Percentiles rank a stretch among this genome's conserved stretches.
Evolutionary conservation across 2,113 vertebrate genomes (phyloP).

Genomic region (Tetrax tetrax): DNA sequence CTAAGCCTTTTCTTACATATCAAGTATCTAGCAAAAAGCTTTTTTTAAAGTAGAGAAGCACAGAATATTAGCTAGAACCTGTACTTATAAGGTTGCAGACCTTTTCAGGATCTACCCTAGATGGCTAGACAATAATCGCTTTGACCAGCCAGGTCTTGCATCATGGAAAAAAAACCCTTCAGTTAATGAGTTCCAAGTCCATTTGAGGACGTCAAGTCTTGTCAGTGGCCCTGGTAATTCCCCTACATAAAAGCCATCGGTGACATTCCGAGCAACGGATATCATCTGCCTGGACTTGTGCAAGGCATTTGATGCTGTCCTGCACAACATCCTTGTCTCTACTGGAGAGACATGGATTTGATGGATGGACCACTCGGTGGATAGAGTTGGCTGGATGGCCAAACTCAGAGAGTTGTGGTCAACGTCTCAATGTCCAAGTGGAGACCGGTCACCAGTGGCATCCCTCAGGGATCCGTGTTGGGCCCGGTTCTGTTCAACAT

Average conservation of each 20-base stretch:
- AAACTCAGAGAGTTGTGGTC: too few species aligned
- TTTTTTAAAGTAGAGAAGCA: background rate
- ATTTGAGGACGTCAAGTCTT: background rate
- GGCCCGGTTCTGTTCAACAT: too few species aligned
- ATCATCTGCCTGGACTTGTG: too few species aligned
- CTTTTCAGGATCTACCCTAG: background rate
- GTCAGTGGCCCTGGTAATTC: background rate
- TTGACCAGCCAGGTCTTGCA: background rate
- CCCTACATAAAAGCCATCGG: background rate
- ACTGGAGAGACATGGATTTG: too few species aligned
- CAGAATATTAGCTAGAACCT: background rate
- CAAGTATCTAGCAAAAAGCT: background rate
- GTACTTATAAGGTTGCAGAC: background rate
- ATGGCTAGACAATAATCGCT: background rate
- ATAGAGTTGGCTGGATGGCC: too few species aligned
- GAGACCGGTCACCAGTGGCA: too few species aligned
- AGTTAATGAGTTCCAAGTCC: background rate
- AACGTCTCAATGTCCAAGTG: too few species aligned
- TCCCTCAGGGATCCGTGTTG: too few species aligned
- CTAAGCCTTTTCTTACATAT: background rate
- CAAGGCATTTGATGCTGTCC: too few species aligned
- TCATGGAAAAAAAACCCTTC: background rate
- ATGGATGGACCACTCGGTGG: too few species aligned
- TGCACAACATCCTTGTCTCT: too few species aligned
- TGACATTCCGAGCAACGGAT: background rate